Evolutionary conservation across 2,888 invertebrate genomes (phyloP).

Genomic region (Rotaria macrura): DNA sequence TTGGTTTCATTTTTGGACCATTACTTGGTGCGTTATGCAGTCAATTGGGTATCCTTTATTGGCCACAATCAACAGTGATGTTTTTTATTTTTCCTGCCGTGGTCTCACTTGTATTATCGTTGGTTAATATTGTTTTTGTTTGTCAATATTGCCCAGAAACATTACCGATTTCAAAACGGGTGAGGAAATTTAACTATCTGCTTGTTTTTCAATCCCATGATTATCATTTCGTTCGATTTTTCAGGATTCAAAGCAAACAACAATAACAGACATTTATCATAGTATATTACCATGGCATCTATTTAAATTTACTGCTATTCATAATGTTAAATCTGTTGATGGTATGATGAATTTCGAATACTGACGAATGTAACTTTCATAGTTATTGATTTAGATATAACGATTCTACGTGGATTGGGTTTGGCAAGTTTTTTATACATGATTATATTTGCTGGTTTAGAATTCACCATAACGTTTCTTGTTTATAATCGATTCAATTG

Average conservation of each 20-base stretch:
- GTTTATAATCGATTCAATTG: conserved; percentile 82
- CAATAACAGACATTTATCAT: background rate
- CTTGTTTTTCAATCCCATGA: no score
- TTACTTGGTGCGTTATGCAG: conserved; percentile 82
- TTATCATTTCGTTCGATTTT: background rate
- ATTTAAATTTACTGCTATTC: conserved; percentile 1
- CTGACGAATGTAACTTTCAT: no score
- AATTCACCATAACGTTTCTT: conserved; percentile 90
- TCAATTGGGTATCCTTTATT: conserved; percentile 50
- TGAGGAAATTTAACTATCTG: conserved; percentile 37
- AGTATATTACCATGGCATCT: background rate
- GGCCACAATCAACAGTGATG: conserved; percentile 20
- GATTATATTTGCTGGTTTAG: conserved; percentile 85
- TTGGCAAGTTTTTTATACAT: conserved; percentile 67
- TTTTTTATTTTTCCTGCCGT: conserved; percentile 24
- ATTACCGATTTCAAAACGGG: conserved; percentile 59
- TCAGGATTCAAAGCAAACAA: background rate
- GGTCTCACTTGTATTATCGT: conserved; percentile 56
- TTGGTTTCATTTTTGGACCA: conserved; percentile 92
- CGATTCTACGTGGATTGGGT: conserved; percentile 43
- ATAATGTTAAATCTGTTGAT: background rate
- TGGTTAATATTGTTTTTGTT: conserved; percentile 68
- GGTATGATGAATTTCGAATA: conserved; percentile 35
- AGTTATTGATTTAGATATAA: conserved; percentile 61
- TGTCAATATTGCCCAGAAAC: conserved; percentile 69